Percentiles rank a stretch among this genome's conserved stretches.
Conservation (phyloP, 1,140 invertebrate genomes). For the Polypedilum pembai region DNA sequence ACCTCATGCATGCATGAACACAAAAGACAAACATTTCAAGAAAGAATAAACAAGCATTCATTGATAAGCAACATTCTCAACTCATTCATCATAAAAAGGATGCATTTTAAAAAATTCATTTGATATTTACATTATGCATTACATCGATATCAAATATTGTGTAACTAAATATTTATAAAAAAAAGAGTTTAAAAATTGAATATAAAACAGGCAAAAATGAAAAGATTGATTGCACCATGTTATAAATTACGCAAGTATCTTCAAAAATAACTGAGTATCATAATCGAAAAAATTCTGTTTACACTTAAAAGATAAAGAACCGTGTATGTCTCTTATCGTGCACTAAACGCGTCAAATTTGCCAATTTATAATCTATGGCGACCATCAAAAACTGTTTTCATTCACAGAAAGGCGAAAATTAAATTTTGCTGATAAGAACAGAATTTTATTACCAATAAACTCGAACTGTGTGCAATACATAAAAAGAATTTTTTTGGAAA, state of each 20-base stretch:
- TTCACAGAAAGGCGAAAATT: not conserved
- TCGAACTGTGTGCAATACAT: too few relatives aligned
- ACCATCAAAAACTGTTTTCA: not conserved
- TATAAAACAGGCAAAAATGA: not conserved
- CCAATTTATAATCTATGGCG: constrained; percentile 17
- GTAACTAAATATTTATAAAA: not conserved
- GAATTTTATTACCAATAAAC: too few relatives aligned
- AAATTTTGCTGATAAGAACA: too few relatives aligned
- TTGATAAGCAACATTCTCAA: constrained; percentile 17
- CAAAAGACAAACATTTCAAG: constrained; percentile 16
- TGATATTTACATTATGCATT: not conserved
- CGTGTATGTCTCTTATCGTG: not conserved
- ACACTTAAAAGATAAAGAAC: not conserved
- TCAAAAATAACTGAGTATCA: not conserved
- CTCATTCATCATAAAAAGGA: constrained; percentile 25
- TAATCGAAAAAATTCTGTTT: not conserved
- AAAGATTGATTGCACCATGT: not conserved
- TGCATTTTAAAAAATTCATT: not conserved
- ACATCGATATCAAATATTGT: not conserved
- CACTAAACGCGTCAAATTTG: not conserved
- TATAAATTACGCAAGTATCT: constrained; percentile 12
- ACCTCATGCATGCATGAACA: not conserved
- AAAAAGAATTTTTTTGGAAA: too few relatives aligned
- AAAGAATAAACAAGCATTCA: constrained; percentile 15
- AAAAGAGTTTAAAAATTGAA: not conserved